A percentile compares a stretch with the other conserved stretches of the same genome.
phyloP scores from a whole-genome alignment of 2,888 invertebrate genomes.

The Nephrocerus scutellatus region DNA sequence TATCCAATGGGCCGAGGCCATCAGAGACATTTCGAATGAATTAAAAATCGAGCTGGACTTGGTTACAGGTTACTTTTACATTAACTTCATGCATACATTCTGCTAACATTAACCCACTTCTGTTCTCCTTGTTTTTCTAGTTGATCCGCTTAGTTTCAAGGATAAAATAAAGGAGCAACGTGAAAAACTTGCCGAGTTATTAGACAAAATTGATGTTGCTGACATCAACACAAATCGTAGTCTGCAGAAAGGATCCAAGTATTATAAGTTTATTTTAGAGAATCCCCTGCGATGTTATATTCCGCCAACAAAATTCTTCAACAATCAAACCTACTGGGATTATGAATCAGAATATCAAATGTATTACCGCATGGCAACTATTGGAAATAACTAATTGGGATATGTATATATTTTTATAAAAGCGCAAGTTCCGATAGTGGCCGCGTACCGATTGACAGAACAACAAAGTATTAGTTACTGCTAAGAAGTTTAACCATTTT shows the following conservation, averaged over 20 bases:
- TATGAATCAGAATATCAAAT: slow-evolving; percentile 43
- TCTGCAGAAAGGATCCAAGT: slow-evolving; percentile 32
- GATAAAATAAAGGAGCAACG: slow-evolving; percentile 32
- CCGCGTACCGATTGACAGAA: neutral
- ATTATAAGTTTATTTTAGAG: slow-evolving; percentile 36
- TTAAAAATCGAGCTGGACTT: slow-evolving; percentile 40
- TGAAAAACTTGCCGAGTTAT: slow-evolving; percentile 37
- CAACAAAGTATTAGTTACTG: neutral
- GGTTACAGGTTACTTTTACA: slow-evolving; percentile 39
- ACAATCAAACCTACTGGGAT: slow-evolving; percentile 38
- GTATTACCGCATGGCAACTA: slow-evolving; percentile 47
- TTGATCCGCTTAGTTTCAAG: slow-evolving; percentile 34
- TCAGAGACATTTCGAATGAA: slow-evolving; percentile 36
- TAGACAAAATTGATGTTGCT: slow-evolving; percentile 38
- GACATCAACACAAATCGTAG: slow-evolving; percentile 31
- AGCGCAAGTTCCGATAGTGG: neutral
- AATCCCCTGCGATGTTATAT: slow-evolving; percentile 42
- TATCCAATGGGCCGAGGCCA: slow-evolving; percentile 41
- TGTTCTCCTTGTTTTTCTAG: slow-evolving; percentile 26
- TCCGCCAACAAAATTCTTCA: slow-evolving; percentile 33
- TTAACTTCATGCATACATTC: no score
- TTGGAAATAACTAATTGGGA: slow-evolving; percentile 14
- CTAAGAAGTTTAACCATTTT: no score
- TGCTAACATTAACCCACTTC: neutral
- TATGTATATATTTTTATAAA: neutral